Evolutionary conservation across 2,113 vertebrate genomes (phyloP), one percentile per base, ranked within the genome.

Genomic region (Craseonycteris thonglongyai): DNA sequence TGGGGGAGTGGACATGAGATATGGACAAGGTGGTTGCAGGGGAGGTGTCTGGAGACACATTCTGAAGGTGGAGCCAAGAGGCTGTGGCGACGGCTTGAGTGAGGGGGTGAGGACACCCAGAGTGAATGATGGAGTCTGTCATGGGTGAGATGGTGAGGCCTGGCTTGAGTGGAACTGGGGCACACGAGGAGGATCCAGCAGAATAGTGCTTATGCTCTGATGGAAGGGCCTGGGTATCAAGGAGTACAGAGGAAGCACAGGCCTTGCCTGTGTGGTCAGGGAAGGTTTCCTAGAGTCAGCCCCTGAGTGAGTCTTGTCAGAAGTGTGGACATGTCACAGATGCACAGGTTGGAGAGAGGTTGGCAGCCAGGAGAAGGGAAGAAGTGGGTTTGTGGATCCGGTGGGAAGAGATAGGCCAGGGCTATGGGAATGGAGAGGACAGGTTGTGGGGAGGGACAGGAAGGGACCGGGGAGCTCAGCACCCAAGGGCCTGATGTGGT

Each of bases 51-150:
- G n/a, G 24, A 38, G 6, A 10, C 24, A 1, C 2, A 1, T 33
- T 30, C 90, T 75, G 45, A n/a, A 38, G 65, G 21, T 65, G 1
- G 8, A 16, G 45, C 40, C 8, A 0, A 65, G 47, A 15, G 51
- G 40, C 33, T 0, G 0, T 12, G 51, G 47, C 0, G 3, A 19
- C 0, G 4, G 68, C 38, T 15, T 6, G 33, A 22, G 5, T 16
- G 5, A 24, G 26, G 11, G 21, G 5, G 0, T 22, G 4, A 61
- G 13, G 18, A 59, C 6, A 0, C 22, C 33, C 5, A 0, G 54
- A 59, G 47, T 22, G 49, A 26, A 1, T 5, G 1, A 35, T 26
- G 35, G 65, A n/a, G 54, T 13, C 51, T 38, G n/a, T 22, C 74
- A 30, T 63, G 47, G 61, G 47, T 1, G 7, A 19, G 19, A 5